A percentile compares a stretch with the other conserved stretches of the same genome.
These are phyloP conservation scores for Mastomys coucha DNA, from an alignment of 2,113 vertebrate species.

Conservation along the genomic window DNA sequence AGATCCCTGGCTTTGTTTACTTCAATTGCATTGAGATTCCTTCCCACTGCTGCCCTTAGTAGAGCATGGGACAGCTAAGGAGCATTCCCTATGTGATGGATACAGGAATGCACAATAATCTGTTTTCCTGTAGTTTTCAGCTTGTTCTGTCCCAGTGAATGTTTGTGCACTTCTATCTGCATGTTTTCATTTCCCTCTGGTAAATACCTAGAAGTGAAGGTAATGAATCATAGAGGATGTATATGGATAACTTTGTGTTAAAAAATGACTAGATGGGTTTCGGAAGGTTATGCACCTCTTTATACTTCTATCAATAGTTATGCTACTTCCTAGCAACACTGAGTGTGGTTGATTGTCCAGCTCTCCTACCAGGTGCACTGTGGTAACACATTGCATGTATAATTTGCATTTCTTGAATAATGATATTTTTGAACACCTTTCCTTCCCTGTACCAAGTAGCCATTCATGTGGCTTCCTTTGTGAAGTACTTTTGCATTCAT, in stretches of 20 bases:
- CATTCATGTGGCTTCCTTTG: background rate
- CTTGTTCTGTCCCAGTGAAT: background rate
- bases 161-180: background rate
- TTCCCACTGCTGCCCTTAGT: background rate
- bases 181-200: background rate
- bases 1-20: background rate
- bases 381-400: background rate
- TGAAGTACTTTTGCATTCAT: background rate
- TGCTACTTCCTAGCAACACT: background rate
- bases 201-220: background rate
- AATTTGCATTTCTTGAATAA: background rate
- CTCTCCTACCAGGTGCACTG: background rate
- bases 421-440: background rate
- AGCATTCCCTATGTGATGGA: background rate
- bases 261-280: background rate
- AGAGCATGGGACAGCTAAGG: background rate
- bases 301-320: background rate
- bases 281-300: background rate
- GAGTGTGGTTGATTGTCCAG: background rate
- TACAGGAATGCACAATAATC: background rate
- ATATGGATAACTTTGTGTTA: background rate
- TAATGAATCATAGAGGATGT: background rate
- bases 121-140: background rate
- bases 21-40: background rate
- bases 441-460: background rate